Evolutionary conservation across 2,113 vertebrate genomes (phyloP).

Genomic region (Pelmatolapia mariae): DNA sequence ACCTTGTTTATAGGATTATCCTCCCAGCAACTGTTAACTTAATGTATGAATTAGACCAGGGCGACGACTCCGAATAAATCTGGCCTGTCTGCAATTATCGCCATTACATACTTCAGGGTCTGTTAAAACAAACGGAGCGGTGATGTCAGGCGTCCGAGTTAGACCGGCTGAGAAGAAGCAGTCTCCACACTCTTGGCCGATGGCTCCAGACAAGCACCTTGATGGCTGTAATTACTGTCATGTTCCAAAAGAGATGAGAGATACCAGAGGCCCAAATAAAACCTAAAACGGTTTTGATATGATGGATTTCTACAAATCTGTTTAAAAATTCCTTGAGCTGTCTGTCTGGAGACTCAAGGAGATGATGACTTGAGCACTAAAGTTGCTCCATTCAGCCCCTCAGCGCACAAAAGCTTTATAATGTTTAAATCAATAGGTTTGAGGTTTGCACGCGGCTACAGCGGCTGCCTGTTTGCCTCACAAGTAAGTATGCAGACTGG

Average conservation of each 20-base stretch:
- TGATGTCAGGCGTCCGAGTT: slow-evolving; percentile 79
- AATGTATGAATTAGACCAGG: slow-evolving; percentile 75
- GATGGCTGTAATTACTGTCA: slow-evolving; percentile 97
- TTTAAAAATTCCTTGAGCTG: slow-evolving; percentile 90
- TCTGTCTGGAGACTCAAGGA: slow-evolving; percentile 84
- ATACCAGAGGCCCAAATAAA: slow-evolving; percentile 96
- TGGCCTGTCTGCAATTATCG: slow-evolving; percentile 81
- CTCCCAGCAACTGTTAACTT: slow-evolving; percentile 76
- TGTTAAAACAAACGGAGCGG: slow-evolving; percentile 86
- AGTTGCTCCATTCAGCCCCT: slow-evolving; percentile 3
- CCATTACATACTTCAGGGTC: slow-evolving; percentile 88
- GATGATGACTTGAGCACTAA: slow-evolving; percentile 49
- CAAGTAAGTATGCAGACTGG: slow-evolving; percentile 21
- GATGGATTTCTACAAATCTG: slow-evolving; percentile 91
- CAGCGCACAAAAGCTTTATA: background rate
- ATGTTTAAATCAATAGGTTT: slow-evolving; percentile 21
- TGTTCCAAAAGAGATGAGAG: slow-evolving; percentile 87
- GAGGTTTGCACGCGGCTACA: background rate
- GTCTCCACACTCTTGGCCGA: slow-evolving; percentile 73
- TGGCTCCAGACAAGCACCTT: slow-evolving; percentile 87
- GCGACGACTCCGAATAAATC: slow-evolving; percentile 77
- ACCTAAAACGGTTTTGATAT: slow-evolving; percentile 95
- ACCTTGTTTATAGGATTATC: slow-evolving; percentile 78
- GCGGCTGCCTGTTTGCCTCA: background rate
- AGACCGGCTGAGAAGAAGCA: slow-evolving; percentile 75